Evolutionary conservation across 2,113 vertebrate species (phyloP).

Genomic region (Campylomormyrus numenius): DNA sequence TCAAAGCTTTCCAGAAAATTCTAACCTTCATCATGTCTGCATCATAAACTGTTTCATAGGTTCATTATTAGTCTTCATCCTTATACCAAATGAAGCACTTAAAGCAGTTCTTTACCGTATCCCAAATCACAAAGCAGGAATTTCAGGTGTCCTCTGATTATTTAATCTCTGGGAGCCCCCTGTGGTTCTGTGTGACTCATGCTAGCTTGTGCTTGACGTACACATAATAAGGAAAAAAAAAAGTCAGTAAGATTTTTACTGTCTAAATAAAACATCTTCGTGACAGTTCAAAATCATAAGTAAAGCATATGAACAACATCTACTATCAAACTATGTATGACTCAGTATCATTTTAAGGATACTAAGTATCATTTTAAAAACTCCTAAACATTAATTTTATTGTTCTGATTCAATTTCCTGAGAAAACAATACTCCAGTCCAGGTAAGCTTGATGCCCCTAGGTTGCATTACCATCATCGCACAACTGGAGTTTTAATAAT

Average conservation of each 20-base stretch:
- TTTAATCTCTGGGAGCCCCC: not conserved
- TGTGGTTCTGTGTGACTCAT: not conserved
- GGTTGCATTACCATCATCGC: not conserved
- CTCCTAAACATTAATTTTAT: not conserved
- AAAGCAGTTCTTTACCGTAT: not conserved
- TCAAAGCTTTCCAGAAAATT: not conserved
- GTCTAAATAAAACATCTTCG: too few species aligned
- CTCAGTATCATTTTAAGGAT: not conserved
- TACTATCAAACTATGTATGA: not conserved
- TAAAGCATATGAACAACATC: not conserved
- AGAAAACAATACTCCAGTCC: not conserved
- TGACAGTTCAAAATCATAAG: not conserved
- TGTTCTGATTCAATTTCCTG: not conserved
- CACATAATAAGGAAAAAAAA: not conserved
- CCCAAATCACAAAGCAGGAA: not conserved
- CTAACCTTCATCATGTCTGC: not conserved
- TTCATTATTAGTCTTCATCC: not conserved
- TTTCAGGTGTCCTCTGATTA: not conserved
- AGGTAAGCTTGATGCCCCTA: not conserved
- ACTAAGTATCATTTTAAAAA: not conserved
- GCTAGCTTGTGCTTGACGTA: not conserved
- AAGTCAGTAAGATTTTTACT: not conserved
- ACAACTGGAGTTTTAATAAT: not conserved
- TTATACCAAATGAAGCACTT: not conserved
- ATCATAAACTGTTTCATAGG: not conserved